Evolutionary conservation across 2,797 vertebrate species (phyloP).

Genomic region (Rousettus madagascariensis): DNA sequence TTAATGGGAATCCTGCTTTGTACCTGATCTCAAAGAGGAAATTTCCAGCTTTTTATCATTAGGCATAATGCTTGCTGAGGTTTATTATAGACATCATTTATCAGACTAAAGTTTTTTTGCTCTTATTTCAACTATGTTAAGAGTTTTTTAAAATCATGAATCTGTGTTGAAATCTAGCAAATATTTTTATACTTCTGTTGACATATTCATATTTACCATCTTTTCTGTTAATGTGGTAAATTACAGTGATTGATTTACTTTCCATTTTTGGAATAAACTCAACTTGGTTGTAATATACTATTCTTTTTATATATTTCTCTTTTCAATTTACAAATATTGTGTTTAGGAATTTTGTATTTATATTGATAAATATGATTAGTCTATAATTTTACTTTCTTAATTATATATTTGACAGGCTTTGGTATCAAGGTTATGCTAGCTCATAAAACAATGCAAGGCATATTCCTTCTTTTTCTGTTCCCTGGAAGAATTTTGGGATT

Average conservation of each 20-base stretch:
- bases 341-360: conserved; percentile 24
- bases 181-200: not conserved
- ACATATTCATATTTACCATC: not conserved
- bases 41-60: not conserved
- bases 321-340: conserved; percentile 7
- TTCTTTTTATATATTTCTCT: conserved; percentile 27
- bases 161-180: not conserved
- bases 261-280: not conserved
- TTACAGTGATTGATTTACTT: not conserved
- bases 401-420: not conserved
- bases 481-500: not conserved
- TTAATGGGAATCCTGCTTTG: not conserved
- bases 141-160: not conserved
- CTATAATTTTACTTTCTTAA: conserved; percentile 35
- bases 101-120: not conserved
- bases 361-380: not conserved
- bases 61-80: not conserved
- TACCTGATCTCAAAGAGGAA: not conserved
- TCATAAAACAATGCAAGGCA: not conserved
- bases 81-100: not conserved
- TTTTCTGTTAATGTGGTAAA: not conserved
- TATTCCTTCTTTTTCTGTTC: not conserved
- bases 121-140: not conserved
- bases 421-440: not conserved
- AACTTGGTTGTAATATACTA: not conserved